Conservation (phyloP, 2,888 invertebrate species). For the Pterostichus madidus region DNA sequence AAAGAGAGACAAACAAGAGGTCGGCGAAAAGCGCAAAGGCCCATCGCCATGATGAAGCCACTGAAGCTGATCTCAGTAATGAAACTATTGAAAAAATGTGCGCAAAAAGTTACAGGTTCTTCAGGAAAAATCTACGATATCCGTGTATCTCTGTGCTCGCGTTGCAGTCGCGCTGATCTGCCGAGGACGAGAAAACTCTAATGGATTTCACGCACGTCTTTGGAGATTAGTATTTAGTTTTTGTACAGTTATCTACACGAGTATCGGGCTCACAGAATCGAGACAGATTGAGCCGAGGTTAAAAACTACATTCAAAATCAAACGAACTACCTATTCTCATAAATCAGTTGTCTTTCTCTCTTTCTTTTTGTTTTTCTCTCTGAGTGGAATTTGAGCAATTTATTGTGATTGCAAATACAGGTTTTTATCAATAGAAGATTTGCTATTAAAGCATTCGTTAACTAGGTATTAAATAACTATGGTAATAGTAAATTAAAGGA, state of each 20-base stretch:
- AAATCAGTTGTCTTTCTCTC: too few relatives aligned
- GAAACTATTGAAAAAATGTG: slow-evolving; percentile 48
- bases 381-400: too few relatives aligned
- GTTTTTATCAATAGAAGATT: too few relatives aligned
- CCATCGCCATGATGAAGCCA: slow-evolving; percentile 35
- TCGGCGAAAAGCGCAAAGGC: background rate
- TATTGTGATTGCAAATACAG: too few relatives aligned
- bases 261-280: slow-evolving; percentile 1
- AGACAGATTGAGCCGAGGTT: slow-evolving; percentile 23
- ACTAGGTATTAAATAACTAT: too few relatives aligned
- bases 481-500: too few relatives aligned
- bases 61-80: slow-evolving; percentile 38
- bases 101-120: slow-evolving; percentile 30
- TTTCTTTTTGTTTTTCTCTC: too few relatives aligned
- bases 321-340: background rate
- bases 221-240: slow-evolving; percentile 49
- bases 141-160: slow-evolving; percentile 9
- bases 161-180: background rate
- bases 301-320: slow-evolving; percentile 15
- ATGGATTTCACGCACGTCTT: slow-evolving; percentile 52
- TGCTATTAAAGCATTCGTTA: too few relatives aligned
- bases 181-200: slow-evolving; percentile 7
- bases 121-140: slow-evolving; percentile 28
- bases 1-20: slow-evolving; percentile 27
- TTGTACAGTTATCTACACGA: slow-evolving; percentile 26